Evolutionary conservation across 2,113 vertebrate species (phyloP).

Genomic region (Semicossyphus pulcher): DNA sequence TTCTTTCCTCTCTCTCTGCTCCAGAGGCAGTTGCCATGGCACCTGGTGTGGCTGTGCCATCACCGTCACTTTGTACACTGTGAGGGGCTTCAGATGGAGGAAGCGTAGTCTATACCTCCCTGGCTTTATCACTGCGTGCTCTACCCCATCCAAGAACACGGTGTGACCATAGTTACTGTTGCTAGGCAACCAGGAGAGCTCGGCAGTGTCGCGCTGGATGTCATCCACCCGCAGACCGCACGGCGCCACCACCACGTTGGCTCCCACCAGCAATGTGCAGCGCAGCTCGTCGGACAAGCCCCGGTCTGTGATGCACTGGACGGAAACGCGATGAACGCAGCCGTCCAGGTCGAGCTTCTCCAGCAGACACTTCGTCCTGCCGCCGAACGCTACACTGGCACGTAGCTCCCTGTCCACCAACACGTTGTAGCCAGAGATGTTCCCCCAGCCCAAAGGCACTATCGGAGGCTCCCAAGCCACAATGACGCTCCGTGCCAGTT

Average conservation of each 20-base stretch:
- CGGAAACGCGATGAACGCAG: constrained; percentile 90
- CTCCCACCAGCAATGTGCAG: constrained; percentile 94
- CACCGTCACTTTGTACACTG: constrained; percentile 92
- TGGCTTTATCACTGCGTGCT: constrained; percentile 88
- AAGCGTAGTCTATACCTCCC: constrained; percentile 91
- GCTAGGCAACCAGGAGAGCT: constrained; percentile 94
- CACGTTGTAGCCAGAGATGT: constrained; percentile 92
- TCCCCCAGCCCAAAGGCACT: constrained; percentile 91
- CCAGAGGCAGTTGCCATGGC: constrained; percentile 97
- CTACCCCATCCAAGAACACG: constrained; percentile 92
- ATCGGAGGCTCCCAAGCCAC: constrained; percentile 96
- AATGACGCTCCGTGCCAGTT: constrained; percentile 97
- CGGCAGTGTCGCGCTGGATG: constrained; percentile 91
- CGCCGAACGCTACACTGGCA: constrained; percentile 83
- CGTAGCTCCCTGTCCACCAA: constrained; percentile 92
- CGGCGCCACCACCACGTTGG: constrained; percentile 92
- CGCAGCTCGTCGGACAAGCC: constrained; percentile 92
- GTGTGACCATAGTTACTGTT: constrained; percentile 97
- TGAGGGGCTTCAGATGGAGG: constrained; percentile 90
- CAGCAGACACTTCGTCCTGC: constrained; percentile 91
- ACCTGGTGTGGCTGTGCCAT: constrained; percentile 94
- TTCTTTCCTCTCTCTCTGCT: constrained; percentile 95
- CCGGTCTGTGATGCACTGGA: constrained; percentile 90
- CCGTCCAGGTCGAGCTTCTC: constrained; percentile 93
- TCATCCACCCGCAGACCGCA: constrained; percentile 90